Conservation (phyloP, 2,797 vertebrate genomes). For the Onychomys leucogaster region DNA sequence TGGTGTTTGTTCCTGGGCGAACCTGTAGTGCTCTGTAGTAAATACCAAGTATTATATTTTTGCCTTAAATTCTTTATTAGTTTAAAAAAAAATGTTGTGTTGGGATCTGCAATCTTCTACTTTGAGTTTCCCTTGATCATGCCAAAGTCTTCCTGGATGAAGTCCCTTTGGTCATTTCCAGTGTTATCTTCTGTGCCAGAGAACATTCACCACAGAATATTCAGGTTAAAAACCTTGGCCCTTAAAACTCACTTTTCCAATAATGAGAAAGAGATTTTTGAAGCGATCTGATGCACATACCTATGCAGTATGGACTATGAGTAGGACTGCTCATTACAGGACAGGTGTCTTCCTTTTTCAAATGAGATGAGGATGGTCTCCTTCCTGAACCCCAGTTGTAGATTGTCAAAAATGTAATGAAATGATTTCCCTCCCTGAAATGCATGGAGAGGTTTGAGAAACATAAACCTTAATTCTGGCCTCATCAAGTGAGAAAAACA, state of each 20-base stretch:
- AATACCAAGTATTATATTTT: background rate
- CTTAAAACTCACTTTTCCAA: slow-evolving; percentile 27
- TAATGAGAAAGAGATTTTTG: slow-evolving; percentile 21
- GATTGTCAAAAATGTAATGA: slow-evolving; percentile 10
- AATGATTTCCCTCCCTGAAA: background rate
- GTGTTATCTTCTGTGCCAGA: slow-evolving; percentile 51
- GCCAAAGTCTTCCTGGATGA: background rate
- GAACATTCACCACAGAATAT: slow-evolving; percentile 50
- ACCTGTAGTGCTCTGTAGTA: background rate
- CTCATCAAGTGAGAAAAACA: background rate
- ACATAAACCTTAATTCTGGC: background rate
- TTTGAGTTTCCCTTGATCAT: slow-evolving; percentile 37
- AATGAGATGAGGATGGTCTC: background rate
- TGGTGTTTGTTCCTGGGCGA: background rate
- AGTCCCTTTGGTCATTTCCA: slow-evolving; percentile 2
- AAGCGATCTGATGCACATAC: background rate
- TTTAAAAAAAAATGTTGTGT: background rate
- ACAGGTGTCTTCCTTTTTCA: slow-evolving; percentile 25
- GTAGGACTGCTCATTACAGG: slow-evolving; percentile 6
- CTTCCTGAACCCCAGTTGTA: background rate
- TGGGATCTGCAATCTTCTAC: background rate
- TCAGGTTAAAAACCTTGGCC: slow-evolving; percentile 69
- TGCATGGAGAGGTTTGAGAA: background rate
- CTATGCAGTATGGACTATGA: too few relatives aligned
- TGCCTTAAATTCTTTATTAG: slow-evolving; percentile 38